Conservation (phyloP, 2,797 vertebrate genomes). For the Potorous gilbertii region DNA sequence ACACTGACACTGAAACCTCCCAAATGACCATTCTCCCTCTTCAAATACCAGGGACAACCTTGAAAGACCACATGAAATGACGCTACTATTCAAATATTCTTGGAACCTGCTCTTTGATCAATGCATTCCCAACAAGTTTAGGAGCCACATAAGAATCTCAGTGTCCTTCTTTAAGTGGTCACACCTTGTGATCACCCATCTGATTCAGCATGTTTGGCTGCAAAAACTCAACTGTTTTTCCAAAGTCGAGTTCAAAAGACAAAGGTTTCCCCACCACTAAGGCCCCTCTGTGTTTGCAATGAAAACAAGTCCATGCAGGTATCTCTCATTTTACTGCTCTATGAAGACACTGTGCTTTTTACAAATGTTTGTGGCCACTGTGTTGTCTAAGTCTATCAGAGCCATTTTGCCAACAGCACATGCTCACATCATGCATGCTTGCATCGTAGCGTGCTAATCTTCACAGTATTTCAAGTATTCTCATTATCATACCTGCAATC, state of each 20-base stretch:
- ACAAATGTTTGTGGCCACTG: not conserved
- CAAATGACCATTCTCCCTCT: not conserved
- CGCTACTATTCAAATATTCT: constrained; percentile 32
- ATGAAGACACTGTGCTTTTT: not conserved
- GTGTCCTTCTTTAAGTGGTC: not conserved
- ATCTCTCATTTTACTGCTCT: not conserved
- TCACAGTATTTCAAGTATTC: not conserved
- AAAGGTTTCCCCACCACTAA: constrained; percentile 12
- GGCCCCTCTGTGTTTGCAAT: not conserved
- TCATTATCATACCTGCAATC: not conserved
- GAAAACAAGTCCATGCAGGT: not conserved
- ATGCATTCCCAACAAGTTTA: constrained; percentile 24
- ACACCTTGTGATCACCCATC: not conserved
- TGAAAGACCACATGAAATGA: constrained; percentile 41
- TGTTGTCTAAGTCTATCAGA: not conserved
- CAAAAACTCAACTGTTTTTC: not conserved
- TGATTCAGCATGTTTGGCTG: not conserved
- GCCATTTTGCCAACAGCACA: not conserved
- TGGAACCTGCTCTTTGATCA: constrained; percentile 15
- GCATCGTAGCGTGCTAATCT: not conserved
- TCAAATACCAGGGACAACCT: constrained; percentile 16
- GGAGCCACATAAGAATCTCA: constrained; percentile 32
- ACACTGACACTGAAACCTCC: not conserved
- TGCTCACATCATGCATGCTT: not conserved
- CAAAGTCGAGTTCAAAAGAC: constrained; percentile 5